Evolutionary conservation across 2,888 invertebrate genomes (phyloP), one percentile per base, ranked within the genome.

Genomic region (Bembecia ichneumoniformis): DNA sequence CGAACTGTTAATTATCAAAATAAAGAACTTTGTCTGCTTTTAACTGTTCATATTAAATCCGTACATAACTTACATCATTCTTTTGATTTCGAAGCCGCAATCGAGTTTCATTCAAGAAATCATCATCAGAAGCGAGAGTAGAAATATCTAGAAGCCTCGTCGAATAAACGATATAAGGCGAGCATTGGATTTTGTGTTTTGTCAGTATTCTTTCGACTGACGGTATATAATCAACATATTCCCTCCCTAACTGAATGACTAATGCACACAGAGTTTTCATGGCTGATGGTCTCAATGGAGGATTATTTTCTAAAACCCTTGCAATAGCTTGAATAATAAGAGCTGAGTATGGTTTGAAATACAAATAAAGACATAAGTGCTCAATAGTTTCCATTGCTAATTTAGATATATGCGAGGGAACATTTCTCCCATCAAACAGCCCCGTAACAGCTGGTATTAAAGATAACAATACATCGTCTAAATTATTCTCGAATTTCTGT

Each of bases 391-490:
- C 93, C 64, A 94, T 82, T 0, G 94, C 94, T 43, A 91, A 88
- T 59, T 90, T 89, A 0, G 92, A 92, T 59, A 97, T 95, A 13
- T 91, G 84, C 13, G 91, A 83, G 0, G 96, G 95, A 60, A 94
- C 92, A 65, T 97, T 96, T 2, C 91, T 89, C 0, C 95, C 93
- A 63, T 98, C 97, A 70, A 99, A 96, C 13, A 98, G 82, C 55
- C 91, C 92, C 0, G 99, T 96, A 49, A 99, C 93, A 1, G 98
- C 97, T 0, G 99, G 99, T 44, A 99, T 89, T 51, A 99, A 91
- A 46, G 99, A 89, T 63, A 99, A 94, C 53, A 99, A 87, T 69
- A 98, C 98, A 71, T 98, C 98, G 62, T 98, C 97, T 49, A 99
- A 88, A 75, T 96, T 98, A 60, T 95, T 95, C 50, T 97, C 97